Percentiles rank a stretch among this genome's conserved stretches.
Conservation (phyloP, 2,888 invertebrate genomes). For the Chrysolina americana region DNA sequence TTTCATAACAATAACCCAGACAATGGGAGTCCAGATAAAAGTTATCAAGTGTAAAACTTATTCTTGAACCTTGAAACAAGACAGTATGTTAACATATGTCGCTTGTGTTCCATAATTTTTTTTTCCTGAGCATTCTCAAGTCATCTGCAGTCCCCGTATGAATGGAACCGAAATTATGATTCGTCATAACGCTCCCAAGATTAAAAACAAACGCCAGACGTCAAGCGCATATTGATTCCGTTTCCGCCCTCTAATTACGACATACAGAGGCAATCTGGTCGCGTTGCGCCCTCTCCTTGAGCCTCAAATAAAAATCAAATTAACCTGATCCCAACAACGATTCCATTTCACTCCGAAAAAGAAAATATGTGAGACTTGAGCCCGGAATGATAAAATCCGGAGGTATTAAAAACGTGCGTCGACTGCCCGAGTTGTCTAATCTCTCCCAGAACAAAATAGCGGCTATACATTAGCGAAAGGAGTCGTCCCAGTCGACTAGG, state of each 20-base stretch:
- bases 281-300: not conserved
- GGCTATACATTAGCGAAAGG: constrained; percentile 43
- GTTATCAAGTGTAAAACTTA: too few species aligned
- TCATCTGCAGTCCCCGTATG: too few species aligned
- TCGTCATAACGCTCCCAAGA: not conserved
- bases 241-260: not conserved
- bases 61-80: too few species aligned
- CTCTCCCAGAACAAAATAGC: constrained; percentile 41
- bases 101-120: too few species aligned
- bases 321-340: constrained; percentile 39
- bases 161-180: not conserved
- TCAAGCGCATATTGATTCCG: constrained; percentile 2
- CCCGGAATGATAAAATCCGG: constrained; percentile 46
- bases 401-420: constrained; percentile 50
- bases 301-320: constrained; percentile 25
- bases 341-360: constrained; percentile 39
- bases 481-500: constrained; percentile 31
- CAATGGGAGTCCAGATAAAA: too few species aligned
- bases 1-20: too few species aligned
- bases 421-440: constrained; percentile 36
- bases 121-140: too few species aligned
- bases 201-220: not conserved
- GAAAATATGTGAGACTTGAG: constrained; percentile 32
- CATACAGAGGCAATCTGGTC: not conserved
- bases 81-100: too few species aligned